Evolutionary conservation across 2,797 vertebrate species (phyloP).

Genomic region (Parauchenoglanis ngamensis): DNA sequence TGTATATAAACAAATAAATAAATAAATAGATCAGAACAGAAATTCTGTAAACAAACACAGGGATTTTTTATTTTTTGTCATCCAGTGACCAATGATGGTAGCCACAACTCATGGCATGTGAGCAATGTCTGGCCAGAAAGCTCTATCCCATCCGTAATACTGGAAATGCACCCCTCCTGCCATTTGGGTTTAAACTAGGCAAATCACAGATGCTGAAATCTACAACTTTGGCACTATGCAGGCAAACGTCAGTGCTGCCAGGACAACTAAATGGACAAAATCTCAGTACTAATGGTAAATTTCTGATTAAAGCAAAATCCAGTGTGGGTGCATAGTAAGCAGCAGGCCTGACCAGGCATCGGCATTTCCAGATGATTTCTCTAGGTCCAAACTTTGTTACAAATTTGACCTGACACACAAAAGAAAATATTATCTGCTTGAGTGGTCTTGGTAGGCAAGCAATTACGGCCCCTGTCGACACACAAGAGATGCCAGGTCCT

Average conservation of each 20-base stretch:
- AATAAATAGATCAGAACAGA: background rate
- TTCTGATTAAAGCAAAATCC: background rate
- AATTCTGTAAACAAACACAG: too few species aligned
- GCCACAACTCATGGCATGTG: too few species aligned
- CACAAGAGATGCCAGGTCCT: conserved; percentile 47
- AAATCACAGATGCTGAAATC: background rate
- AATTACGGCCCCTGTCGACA: conserved; percentile 52
- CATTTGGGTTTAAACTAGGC: background rate
- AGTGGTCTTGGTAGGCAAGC: conserved; percentile 56
- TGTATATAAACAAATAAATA: background rate
- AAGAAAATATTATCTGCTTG: conserved; percentile 58
- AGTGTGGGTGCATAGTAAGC: background rate
- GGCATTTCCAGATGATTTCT: conserved; percentile 45
- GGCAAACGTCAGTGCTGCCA: background rate
- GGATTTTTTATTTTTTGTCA: too few species aligned
- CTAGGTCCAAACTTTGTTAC: conserved; percentile 46
- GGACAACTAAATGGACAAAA: background rate
- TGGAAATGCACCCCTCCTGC: background rate
- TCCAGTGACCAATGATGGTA: too few species aligned
- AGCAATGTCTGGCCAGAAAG: background rate
- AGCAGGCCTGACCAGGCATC: conserved; percentile 12
- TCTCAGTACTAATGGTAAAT: background rate
- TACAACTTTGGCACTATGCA: background rate
- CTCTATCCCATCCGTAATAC: background rate
- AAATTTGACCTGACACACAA: conserved; percentile 59